Conservation (phyloP, 2,113 vertebrate species). For the Haliaeetus leucogaster region DNA sequence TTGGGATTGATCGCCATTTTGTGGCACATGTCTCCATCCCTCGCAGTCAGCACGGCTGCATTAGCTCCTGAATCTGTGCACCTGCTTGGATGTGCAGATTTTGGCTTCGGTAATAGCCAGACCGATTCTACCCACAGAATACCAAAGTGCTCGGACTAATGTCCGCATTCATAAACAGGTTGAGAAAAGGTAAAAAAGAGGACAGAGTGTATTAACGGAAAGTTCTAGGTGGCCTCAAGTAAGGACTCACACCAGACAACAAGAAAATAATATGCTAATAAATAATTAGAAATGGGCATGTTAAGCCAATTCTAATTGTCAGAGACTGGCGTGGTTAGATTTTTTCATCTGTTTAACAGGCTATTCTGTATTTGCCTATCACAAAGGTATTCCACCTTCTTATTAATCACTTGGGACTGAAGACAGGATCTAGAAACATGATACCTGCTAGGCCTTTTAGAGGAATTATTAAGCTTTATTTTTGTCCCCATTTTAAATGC, state of each 20-base stretch:
- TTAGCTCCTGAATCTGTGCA: not conserved
- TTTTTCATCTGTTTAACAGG: not conserved
- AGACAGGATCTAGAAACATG: not conserved
- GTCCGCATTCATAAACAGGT: not conserved
- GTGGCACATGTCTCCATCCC: not conserved
- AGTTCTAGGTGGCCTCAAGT: not conserved
- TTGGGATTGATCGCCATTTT: not conserved
- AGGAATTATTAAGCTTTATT: not conserved
- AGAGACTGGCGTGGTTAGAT: not conserved
- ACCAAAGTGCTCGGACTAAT: not conserved
- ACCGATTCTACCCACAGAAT: not conserved
- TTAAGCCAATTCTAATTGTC: not conserved
- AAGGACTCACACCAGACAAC: fast-evolving
- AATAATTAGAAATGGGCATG: not conserved
- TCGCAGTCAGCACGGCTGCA: not conserved
- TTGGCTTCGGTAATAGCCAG: not conserved
- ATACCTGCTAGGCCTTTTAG: not conserved
- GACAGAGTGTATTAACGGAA: not conserved
- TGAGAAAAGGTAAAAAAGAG: not conserved
- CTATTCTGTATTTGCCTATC: not conserved
- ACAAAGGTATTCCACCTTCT: not conserved
- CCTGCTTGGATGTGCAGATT: not conserved
- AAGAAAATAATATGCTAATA: not conserved
- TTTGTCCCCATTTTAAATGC: not conserved
- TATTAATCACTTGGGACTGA: not conserved